A percentile compares a stretch with the other conserved stretches of the same genome.
Conservation (phyloP, 2,888 invertebrate genomes). For the Erebia palarica region DNA sequence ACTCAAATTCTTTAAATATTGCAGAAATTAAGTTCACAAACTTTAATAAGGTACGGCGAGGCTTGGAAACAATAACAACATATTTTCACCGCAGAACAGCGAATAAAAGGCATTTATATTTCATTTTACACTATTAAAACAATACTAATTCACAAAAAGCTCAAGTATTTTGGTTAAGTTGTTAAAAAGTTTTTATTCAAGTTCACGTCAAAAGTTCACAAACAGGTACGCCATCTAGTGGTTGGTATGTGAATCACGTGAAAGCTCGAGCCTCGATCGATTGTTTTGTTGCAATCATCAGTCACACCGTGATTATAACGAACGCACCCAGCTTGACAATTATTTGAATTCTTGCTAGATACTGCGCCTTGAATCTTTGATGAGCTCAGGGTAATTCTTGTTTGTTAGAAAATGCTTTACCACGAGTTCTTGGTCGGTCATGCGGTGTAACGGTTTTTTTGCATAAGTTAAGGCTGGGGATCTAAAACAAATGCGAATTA, state of each 20-base stretch:
- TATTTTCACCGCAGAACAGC: slow-evolving; percentile 40
- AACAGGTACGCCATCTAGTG: slow-evolving; percentile 66
- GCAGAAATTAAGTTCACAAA: slow-evolving; percentile 32
- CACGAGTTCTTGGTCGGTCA: slow-evolving; percentile 61
- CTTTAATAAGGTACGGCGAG: slow-evolving; percentile 24
- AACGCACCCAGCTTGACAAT: slow-evolving; percentile 56
- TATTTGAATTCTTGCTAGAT: slow-evolving; percentile 42
- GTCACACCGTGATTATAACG: slow-evolving; percentile 43
- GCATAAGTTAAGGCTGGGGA: slow-evolving; percentile 25
- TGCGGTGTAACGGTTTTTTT: slow-evolving; percentile 50
- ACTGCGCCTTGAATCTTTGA: slow-evolving; percentile 50
- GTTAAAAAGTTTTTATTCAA: slow-evolving; percentile 73
- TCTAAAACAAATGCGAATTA: slow-evolving; percentile 42
- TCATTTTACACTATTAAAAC: slow-evolving; percentile 58
- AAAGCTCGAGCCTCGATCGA: slow-evolving; percentile 76
- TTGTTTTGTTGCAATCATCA: slow-evolving; percentile 55
- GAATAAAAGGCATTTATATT: slow-evolving; percentile 37
- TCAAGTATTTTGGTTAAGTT: slow-evolving; percentile 79
- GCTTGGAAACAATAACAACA: slow-evolving; percentile 39
- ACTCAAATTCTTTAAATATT: slow-evolving; percentile 48
- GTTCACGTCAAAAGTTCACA: slow-evolving; percentile 82
- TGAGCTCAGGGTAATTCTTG: slow-evolving; percentile 57
- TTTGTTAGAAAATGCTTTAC: slow-evolving; percentile 59
- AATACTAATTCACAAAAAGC: slow-evolving; percentile 70
- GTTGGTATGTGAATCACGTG: slow-evolving; percentile 58